A percentile compares a stretch with the other conserved stretches of the same genome.
These are phyloP conservation scores for Drepana arcuata DNA, from an alignment of 1,140 invertebrate species.

Conservation along the genomic window DNA sequence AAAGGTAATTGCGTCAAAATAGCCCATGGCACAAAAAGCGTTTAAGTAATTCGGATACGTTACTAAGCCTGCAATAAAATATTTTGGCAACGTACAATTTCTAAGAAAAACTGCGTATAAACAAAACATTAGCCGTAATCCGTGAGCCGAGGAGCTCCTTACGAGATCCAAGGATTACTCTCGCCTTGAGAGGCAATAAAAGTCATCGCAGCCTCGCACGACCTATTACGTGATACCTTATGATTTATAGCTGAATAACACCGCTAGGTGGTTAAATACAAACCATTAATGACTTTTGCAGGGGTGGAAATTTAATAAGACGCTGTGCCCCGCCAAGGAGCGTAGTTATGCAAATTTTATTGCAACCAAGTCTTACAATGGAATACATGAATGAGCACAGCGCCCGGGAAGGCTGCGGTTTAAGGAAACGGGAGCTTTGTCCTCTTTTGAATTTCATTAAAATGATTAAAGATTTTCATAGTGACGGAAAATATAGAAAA, in stretches of 20 bases:
- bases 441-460: no score
- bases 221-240: slow-evolving; percentile 44
- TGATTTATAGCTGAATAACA: slow-evolving; percentile 54
- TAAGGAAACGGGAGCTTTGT: no score
- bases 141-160: slow-evolving; percentile 10
- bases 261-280: slow-evolving; percentile 38
- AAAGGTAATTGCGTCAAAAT: no score
- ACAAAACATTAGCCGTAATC: slow-evolving; percentile 51
- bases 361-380: slow-evolving; percentile 50
- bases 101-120: slow-evolving; percentile 40
- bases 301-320: slow-evolving; percentile 64
- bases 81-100: no score
- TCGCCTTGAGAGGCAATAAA: slow-evolving; percentile 52
- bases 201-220: slow-evolving; percentile 38
- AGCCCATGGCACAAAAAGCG: no score
- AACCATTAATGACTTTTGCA: slow-evolving; percentile 66
- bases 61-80: no score
- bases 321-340: slow-evolving; percentile 33
- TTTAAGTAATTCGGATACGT: no score
- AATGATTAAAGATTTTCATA: not conserved
- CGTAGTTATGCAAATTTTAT: slow-evolving; percentile 71
- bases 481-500: not conserved
- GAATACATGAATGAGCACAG: slow-evolving; percentile 26
- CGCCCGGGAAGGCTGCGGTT: no score
- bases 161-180: slow-evolving; percentile 32